Evolutionary conservation across 2,888 invertebrate species (phyloP).

Genomic region (Rhagonycha fulva): DNA sequence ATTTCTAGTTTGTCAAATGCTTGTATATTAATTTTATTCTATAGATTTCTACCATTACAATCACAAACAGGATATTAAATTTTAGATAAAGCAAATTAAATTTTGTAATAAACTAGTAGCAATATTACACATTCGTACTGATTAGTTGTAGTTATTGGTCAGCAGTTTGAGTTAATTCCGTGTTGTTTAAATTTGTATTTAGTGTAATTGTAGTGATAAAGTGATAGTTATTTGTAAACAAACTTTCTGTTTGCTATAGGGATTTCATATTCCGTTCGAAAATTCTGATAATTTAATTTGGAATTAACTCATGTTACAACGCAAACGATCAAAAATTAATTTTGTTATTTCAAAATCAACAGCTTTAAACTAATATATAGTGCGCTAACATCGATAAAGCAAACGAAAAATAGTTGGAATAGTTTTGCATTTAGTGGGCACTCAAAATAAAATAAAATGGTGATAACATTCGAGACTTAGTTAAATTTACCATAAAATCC

Average conservation of each 20-base stretch:
- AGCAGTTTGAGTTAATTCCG: slow-evolving; percentile 4
- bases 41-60: background rate
- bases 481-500: background rate
- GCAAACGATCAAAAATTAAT: background rate
- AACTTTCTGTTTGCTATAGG: background rate
- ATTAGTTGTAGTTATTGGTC: slow-evolving; percentile 9
- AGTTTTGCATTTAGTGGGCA: no score
- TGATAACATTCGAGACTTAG: background rate
- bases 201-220: slow-evolving; percentile 1
- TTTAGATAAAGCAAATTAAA: slow-evolving; percentile 10
- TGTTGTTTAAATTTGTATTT: slow-evolving; percentile 11
- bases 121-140: slow-evolving; percentile 5
- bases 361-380: background rate
- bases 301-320: background rate
- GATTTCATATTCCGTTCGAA: background rate
- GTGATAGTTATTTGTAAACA: slow-evolving; percentile 4
- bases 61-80: slow-evolving; percentile 10
- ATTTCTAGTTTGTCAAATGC: background rate
- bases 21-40: slow-evolving; percentile 3
- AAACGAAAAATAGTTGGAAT: background rate
- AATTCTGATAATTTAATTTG: background rate
- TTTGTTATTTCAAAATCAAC: background rate
- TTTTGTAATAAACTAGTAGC: background rate
- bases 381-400: background rate
- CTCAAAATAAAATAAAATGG: background rate